Evolutionary conservation across 2,888 invertebrate species (phyloP), one percentile per base, ranked within the genome.

Genomic region (Drosophila multiciliata): DNA sequence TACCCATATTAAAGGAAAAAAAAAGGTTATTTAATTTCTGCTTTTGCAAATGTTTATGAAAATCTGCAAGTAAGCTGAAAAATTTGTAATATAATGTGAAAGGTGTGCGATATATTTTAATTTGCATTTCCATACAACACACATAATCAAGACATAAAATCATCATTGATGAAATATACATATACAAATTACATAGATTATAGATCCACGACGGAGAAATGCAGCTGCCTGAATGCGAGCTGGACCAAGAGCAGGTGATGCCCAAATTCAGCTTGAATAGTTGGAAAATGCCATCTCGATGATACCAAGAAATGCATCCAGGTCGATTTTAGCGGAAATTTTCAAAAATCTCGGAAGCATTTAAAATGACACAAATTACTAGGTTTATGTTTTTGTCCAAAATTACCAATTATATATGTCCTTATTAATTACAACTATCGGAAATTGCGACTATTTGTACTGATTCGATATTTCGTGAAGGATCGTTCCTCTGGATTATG

Each of bases 181-280:
- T 45, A 29, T 29, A 29, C 29, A 45, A 45, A 23, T 8, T 29
- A 32, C 12, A 40, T 15, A 57, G 57, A 38, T 23, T 20, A 20
- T 3, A 42, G 11, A 57, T 26, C 23, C 6, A 50, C 50, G 20
- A 35, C 15, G 23, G 20, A 29, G 6, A 35, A 48, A 48, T 11
- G 66, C 57, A 68, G 36, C 64, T 66, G 62, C 66, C 33, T 6
- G 11, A 20, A 33, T 8, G 15, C 23, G 17, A 9, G 26, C 17
- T 29, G 5, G 6, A 17, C 8, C 17, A 12, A 9, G 36, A 54
- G 55, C 62, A 62, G 54, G 42, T 54, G 62, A 62, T 62, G 15
- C n/a, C 45, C 12, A 57, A 62, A 36, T 36, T 48, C 45, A 58
- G 23, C 45, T 58, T 7, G 33, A 33, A 32, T 45, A 42, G 62